Conservation (phyloP, 2,888 invertebrate species). For the Hydropsyche betteni region DNA sequence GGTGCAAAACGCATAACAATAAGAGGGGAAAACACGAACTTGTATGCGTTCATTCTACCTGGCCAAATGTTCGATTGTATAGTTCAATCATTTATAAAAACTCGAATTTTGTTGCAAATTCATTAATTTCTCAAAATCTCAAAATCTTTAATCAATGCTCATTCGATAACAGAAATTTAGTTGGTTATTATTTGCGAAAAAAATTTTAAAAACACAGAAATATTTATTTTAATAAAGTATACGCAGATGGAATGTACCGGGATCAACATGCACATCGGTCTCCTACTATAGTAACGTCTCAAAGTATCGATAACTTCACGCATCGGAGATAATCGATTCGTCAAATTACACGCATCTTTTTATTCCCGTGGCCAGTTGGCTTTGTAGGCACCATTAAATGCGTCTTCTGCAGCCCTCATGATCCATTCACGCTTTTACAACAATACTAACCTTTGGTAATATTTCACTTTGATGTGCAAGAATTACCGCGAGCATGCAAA, state of each 20-base stretch:
- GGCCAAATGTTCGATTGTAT: background rate
- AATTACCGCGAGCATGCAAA: too few species aligned
- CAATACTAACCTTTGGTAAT: constrained; percentile 4
- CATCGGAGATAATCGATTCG: constrained; percentile 50
- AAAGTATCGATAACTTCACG: constrained; percentile 46
- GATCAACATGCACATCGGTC: too few species aligned
- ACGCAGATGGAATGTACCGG: too few species aligned
- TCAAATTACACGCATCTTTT: constrained; percentile 48
- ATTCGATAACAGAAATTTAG: too few species aligned
- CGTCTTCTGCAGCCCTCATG: constrained; percentile 21
- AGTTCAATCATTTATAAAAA: background rate
- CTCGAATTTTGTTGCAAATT: too few species aligned
- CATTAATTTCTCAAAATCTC: too few species aligned
- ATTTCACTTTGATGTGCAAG: background rate
- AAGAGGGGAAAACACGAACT: constrained; percentile 33
- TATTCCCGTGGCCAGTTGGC: constrained; percentile 18
- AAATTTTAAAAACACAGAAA: too few species aligned
- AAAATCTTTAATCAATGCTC: too few species aligned
- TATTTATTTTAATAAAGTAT: too few species aligned
- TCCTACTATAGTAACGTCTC: too few species aligned
- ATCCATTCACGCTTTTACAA: constrained; percentile 12
- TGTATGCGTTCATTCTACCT: background rate
- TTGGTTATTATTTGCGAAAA: too few species aligned
- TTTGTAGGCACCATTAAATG: constrained; percentile 28
- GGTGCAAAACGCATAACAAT: constrained; percentile 46